Conservation (phyloP, 2,888 invertebrate species). For the Xanthia icteritia region DNA sequence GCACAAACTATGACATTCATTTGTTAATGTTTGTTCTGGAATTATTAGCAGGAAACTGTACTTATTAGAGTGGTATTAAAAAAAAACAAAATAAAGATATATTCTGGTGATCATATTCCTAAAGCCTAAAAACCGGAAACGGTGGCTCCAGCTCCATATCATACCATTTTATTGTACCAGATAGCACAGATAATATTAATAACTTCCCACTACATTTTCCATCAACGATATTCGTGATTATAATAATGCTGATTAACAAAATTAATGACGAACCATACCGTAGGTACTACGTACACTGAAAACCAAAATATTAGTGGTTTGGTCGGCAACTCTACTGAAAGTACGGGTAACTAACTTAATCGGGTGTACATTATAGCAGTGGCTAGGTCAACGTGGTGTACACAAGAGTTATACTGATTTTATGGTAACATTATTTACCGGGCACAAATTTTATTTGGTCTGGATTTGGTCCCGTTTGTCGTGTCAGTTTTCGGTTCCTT, state of each 20-base stretch:
- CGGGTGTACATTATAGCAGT: conserved; percentile 65
- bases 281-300: background rate
- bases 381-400: background rate
- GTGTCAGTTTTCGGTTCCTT: background rate
- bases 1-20: background rate
- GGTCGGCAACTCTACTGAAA: background rate
- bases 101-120: background rate
- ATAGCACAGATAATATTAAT: background rate
- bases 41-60: background rate
- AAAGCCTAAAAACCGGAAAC: background rate
- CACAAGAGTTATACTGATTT: conserved; percentile 4
- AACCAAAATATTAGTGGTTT: conserved; percentile 6
- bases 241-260: conserved; percentile 19
- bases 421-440: background rate
- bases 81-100: too few relatives aligned
- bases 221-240: background rate
- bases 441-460: background rate
- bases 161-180: background rate
- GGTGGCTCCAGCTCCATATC: too few relatives aligned
- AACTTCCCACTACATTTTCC: background rate
- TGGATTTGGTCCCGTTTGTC: background rate
- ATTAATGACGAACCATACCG: conserved; percentile 18
- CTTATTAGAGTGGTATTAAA: background rate
- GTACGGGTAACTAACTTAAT: conserved; percentile 68
- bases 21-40: background rate